phyloP scores from a whole-genome alignment of 2,888 invertebrate genomes.

The Taphrorychus bicolor region DNA sequence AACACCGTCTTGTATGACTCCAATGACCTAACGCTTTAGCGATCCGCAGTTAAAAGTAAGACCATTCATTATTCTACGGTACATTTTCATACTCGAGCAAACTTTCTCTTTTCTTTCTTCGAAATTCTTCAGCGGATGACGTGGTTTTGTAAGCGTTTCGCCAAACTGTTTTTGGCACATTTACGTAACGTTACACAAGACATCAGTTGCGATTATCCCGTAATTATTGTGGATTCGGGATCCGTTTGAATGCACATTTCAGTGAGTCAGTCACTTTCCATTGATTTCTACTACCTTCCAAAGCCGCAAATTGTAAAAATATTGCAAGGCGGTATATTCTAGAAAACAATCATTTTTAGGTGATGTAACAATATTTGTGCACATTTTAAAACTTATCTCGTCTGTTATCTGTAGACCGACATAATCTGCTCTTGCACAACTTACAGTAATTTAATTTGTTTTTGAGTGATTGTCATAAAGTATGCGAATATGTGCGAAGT shows the following conservation, averaged over 20 bases:
- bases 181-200: conserved; percentile 30
- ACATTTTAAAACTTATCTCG: not conserved
- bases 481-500: not conserved
- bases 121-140: conserved; percentile 31
- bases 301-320: no score
- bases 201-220: not conserved
- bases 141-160: conserved; percentile 34
- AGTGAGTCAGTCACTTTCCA: not conserved
- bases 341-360: not conserved
- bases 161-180: conserved; percentile 31
- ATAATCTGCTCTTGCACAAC: no score
- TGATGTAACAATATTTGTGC: not conserved
- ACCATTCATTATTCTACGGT: not conserved
- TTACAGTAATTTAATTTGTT: no score
- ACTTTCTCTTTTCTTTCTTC: conserved; percentile 41
- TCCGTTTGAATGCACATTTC: not conserved
- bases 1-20: no score
- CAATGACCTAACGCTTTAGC: not conserved
- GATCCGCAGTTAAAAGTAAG: not conserved
- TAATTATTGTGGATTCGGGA: not conserved
- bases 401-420: not conserved
- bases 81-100: conserved; percentile 4
- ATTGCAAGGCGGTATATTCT: not conserved
- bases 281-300: no score
- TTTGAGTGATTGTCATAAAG: not conserved